Conservation (phyloP, 2,888 invertebrate genomes). For the Tuta absoluta region DNA sequence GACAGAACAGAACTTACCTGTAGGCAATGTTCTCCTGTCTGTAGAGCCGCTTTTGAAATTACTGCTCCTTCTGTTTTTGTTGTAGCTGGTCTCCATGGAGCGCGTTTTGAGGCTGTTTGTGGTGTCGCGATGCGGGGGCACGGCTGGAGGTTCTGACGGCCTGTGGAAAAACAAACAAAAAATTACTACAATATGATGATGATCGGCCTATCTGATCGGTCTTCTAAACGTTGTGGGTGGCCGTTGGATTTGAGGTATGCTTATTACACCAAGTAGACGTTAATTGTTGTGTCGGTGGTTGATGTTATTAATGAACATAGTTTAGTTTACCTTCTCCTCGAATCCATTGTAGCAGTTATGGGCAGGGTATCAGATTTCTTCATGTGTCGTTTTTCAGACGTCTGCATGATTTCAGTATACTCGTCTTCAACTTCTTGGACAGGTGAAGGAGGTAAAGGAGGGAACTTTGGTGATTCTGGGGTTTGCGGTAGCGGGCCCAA, state of each 20-base stretch:
- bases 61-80: conserved; percentile 80
- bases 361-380: conserved; percentile 81
- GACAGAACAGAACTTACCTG: conserved; percentile 69
- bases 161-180: conserved; percentile 43
- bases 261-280: no score
- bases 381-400: conserved; percentile 71
- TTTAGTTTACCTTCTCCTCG: conserved; percentile 67
- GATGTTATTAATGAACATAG: background rate
- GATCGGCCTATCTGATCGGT: no score
- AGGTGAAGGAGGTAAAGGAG: conserved; percentile 91
- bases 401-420: conserved; percentile 84
- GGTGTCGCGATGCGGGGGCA: conserved; percentile 87
- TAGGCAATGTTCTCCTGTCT: conserved; percentile 87
- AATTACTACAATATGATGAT: no score
- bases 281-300: no score
- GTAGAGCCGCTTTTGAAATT: conserved; percentile 82
- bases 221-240: no score
- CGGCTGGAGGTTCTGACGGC: conserved; percentile 84
- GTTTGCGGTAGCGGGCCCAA: conserved; percentile 75
- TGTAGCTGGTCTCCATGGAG: conserved; percentile 92
- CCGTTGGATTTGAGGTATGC: no score
- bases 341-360: conserved; percentile 68
- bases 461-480: conserved; percentile 82
- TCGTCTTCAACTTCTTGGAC: conserved; percentile 90
- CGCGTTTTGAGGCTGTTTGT: conserved; percentile 90